Evolutionary conservation across 1,140 invertebrate genomes (phyloP).

Genomic region (Agrilus planipennis): DNA sequence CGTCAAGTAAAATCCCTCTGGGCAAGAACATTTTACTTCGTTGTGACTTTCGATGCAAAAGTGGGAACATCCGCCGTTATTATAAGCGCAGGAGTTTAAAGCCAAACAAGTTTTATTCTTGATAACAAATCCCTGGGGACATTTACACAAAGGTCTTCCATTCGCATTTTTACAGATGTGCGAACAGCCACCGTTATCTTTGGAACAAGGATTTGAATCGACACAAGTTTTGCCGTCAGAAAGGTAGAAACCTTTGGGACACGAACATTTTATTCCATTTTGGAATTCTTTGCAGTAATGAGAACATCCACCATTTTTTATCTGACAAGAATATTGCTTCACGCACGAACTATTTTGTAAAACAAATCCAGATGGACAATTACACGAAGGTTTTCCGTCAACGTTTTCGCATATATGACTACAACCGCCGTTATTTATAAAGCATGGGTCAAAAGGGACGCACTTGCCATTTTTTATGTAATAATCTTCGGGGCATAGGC

Average conservation of each 20-base stretch:
- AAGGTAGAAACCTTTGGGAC: conserved; percentile 43
- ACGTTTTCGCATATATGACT: conserved; percentile 32
- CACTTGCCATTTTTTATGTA: conserved; percentile 42
- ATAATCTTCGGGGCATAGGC: conserved; percentile 48
- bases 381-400: conserved; percentile 37
- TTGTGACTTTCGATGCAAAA: conserved; percentile 40
- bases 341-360: conserved; percentile 31
- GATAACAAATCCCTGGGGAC: conserved; percentile 46
- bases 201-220: conserved; percentile 35
- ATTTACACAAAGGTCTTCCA: conserved; percentile 40
- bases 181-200: conserved; percentile 34
- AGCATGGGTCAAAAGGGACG: conserved; percentile 46
- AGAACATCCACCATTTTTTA: conserved; percentile 28
- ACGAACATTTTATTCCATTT: conserved; percentile 45
- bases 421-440: conserved; percentile 40
- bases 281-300: conserved; percentile 45
- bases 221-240: conserved; percentile 36
- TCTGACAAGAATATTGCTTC: not conserved
- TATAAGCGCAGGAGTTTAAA: conserved; percentile 16
- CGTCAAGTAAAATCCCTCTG: conserved; percentile 39
- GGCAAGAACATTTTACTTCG: conserved; percentile 42
- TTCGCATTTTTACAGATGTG: conserved; percentile 28
- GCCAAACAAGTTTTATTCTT: conserved; percentile 14
- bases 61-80: conserved; percentile 42
- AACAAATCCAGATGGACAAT: conserved; percentile 57